These are phyloP conservation scores for Lepidotrigona ventralis DNA, from an alignment of 1,140 invertebrate species.

Conservation along the genomic window DNA sequence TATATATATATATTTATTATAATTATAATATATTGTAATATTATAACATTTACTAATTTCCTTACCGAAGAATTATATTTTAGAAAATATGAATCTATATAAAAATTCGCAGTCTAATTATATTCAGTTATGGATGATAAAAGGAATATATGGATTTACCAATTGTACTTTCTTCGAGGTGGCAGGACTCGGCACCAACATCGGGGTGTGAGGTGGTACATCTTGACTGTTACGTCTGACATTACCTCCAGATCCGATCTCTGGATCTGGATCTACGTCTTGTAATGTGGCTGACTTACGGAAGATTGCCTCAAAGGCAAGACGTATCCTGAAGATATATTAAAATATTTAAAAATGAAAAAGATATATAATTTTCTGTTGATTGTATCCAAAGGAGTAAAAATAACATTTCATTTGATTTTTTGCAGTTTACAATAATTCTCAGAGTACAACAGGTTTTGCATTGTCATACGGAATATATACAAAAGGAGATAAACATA, in stretches of 20 bases:
- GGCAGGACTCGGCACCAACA: conserved; percentile 82
- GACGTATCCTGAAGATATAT: conserved; percentile 83
- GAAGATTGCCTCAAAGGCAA: conserved; percentile 95
- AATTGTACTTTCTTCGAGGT: conserved; percentile 93
- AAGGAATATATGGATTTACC: conserved; percentile 81
- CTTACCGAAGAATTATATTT: too few relatives aligned
- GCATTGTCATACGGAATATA: too few relatives aligned
- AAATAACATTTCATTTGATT: not conserved
- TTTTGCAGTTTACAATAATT: too few relatives aligned
- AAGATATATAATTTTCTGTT: not conserved
- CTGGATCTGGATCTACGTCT: conserved; percentile 87
- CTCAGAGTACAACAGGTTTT: too few relatives aligned
- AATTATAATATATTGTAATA: too few relatives aligned
- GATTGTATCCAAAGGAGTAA: not conserved
- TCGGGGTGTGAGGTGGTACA: conserved; percentile 70
- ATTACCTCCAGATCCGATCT: conserved; percentile 78
- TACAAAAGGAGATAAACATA: too few relatives aligned
- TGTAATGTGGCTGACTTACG: conserved; percentile 91
- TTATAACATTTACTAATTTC: too few relatives aligned
- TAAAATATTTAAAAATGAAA: not conserved
- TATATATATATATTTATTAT: too few relatives aligned
- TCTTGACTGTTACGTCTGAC: conserved; percentile 74
- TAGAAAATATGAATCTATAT: too few relatives aligned
- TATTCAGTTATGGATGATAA: not conserved
- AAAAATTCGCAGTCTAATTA: too few relatives aligned